Conservation (phyloP, 2,113 vertebrate genomes). For the Elachura formosa region DNA sequence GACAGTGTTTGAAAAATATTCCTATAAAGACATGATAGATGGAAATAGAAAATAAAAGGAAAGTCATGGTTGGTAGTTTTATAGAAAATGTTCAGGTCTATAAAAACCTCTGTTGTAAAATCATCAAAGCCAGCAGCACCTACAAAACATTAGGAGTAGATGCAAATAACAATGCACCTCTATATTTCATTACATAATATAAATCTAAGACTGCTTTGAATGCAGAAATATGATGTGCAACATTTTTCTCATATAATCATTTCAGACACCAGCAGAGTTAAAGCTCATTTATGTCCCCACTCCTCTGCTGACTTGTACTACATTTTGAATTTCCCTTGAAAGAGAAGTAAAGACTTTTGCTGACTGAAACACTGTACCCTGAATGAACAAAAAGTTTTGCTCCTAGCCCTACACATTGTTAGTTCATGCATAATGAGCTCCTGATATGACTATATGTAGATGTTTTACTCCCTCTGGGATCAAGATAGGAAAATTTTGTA, state of each 20-base stretch:
- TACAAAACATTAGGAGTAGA: not conserved
- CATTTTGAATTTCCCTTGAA: not conserved
- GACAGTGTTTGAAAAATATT: constrained; percentile 22
- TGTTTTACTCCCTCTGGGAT: not conserved
- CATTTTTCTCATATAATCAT: not conserved
- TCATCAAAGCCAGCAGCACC: not conserved
- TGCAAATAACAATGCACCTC: not conserved
- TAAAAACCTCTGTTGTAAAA: constrained; percentile 12
- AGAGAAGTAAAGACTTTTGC: not conserved
- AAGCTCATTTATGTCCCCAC: not conserved
- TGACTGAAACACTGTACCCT: not conserved
- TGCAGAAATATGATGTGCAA: not conserved
- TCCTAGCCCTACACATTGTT: accelerated
- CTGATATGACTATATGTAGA: not conserved
- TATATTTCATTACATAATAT: not conserved
- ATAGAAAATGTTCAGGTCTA: not conserved
- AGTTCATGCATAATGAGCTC: not conserved
- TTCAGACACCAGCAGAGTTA: not conserved
- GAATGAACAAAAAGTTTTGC: not conserved
- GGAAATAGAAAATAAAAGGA: constrained; percentile 6
- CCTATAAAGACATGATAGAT: not conserved
- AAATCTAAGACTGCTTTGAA: not conserved
- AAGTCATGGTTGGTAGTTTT: not conserved
- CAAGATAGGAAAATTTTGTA: not conserved
- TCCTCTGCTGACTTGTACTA: not conserved